Evolutionary conservation across 2,888 invertebrate genomes (phyloP).

Genomic region (Chesias legatella): DNA sequence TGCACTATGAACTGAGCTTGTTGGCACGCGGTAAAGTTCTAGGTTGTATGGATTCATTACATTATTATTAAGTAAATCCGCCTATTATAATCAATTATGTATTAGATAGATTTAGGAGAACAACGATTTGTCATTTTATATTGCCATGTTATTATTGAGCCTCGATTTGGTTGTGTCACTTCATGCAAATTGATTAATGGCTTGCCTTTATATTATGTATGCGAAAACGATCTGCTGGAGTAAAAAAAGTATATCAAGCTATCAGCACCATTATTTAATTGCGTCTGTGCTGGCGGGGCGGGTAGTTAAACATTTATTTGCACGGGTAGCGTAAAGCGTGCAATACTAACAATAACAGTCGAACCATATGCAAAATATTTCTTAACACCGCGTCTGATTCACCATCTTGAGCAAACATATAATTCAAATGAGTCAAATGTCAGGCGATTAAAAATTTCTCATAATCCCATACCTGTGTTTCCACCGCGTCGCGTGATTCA

Average conservation of each 20-base stretch:
- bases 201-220: background rate
- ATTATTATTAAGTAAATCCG: constrained; percentile 1
- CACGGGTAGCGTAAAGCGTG: background rate
- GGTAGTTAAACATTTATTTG: background rate
- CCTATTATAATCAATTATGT: background rate
- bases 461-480: too few species aligned
- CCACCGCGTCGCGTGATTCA: too few species aligned
- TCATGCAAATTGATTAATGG: constrained; percentile 1
- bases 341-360: too few species aligned
- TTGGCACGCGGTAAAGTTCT: background rate
- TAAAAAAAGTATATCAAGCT: background rate
- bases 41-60: background rate
- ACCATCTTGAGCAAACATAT: too few species aligned
- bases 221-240: constrained; percentile 1
- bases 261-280: background rate
- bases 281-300: constrained; percentile 1
- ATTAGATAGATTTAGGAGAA: background rate
- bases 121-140: background rate
- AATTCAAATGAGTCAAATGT: background rate
- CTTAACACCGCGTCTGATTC: too few species aligned
- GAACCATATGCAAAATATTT: too few species aligned
- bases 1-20: too few species aligned
- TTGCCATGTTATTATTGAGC: constrained; percentile 1
- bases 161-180: constrained; percentile 8
- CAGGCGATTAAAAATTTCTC: background rate